Conservation (phyloP, 2,113 vertebrate species). For the Platysternon megacephalum region DNA sequence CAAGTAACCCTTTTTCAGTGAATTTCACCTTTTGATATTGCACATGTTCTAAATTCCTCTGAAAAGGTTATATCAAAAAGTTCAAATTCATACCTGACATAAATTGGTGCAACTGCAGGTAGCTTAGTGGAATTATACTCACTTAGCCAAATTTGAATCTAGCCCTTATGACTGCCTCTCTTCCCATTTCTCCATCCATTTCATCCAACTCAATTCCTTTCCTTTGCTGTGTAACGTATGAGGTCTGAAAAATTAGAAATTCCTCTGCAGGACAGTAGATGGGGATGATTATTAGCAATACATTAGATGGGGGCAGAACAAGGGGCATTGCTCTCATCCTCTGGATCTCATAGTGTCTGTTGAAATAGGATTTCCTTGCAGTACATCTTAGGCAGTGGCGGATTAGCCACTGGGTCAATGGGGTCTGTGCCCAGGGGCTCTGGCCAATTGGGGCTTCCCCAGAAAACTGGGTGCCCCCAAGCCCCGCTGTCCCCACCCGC, state of each 20-base stretch:
- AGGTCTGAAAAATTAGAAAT: background rate
- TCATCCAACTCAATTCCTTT: background rate
- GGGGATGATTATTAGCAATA: background rate
- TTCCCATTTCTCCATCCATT: background rate
- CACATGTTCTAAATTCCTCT: background rate
- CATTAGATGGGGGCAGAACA: background rate
- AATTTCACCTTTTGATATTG: background rate
- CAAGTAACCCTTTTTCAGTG: background rate
- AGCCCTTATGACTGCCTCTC: background rate
- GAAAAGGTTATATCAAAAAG: background rate
- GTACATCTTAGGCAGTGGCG: background rate
- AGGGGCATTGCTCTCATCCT: background rate
- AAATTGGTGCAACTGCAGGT: background rate
- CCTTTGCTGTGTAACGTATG: background rate
- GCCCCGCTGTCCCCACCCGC: too few relatives aligned
- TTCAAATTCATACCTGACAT: background rate
- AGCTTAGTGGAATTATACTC: background rate
- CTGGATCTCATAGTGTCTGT: background rate
- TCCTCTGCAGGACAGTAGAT: background rate
- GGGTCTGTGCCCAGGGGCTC: too few relatives aligned
- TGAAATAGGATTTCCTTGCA: background rate
- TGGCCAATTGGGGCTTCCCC: too few relatives aligned
- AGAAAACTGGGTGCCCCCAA: too few relatives aligned
- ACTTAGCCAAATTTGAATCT: background rate
- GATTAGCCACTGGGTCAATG: too few relatives aligned